Percentiles rank a stretch among this genome's conserved stretches.
Conservation (phyloP, 2,113 vertebrate species). For the Heliornis fulica region DNA sequence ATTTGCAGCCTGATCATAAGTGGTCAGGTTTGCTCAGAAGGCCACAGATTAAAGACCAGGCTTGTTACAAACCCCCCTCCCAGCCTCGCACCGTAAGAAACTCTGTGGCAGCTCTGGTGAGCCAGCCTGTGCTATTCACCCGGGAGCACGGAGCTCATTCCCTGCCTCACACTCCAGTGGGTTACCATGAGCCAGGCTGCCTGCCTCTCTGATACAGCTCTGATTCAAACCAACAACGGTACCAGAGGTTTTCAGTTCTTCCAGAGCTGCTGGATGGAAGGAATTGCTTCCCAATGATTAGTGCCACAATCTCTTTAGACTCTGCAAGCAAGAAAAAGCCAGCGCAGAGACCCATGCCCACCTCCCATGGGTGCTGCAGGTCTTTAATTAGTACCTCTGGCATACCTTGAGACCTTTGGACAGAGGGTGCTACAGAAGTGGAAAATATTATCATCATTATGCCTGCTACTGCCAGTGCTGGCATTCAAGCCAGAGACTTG, state of each 20-base stretch:
- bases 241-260: background rate
- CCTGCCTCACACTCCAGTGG: background rate
- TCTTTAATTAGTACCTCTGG: constrained; percentile 13
- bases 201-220: background rate
- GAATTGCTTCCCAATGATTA: background rate
- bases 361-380: background rate
- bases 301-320: background rate
- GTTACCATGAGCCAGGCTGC: background rate
- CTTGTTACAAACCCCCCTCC: background rate
- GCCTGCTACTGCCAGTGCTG: background rate
- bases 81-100: background rate
- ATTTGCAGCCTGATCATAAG: background rate
- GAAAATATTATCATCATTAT: constrained; percentile 40
- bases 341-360: background rate
- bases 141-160: background rate
- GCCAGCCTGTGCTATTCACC: background rate
- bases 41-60: background rate
- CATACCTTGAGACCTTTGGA: background rate
- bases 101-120: background rate
- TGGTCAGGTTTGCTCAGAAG: background rate
- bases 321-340: background rate
- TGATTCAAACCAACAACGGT: background rate
- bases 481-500: background rate
- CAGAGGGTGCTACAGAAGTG: constrained; percentile 30
- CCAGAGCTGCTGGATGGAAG: background rate